These are phyloP conservation scores for Nothura maculosa DNA, from an alignment of 2,797 vertebrate species.

Conservation along the genomic window DNA sequence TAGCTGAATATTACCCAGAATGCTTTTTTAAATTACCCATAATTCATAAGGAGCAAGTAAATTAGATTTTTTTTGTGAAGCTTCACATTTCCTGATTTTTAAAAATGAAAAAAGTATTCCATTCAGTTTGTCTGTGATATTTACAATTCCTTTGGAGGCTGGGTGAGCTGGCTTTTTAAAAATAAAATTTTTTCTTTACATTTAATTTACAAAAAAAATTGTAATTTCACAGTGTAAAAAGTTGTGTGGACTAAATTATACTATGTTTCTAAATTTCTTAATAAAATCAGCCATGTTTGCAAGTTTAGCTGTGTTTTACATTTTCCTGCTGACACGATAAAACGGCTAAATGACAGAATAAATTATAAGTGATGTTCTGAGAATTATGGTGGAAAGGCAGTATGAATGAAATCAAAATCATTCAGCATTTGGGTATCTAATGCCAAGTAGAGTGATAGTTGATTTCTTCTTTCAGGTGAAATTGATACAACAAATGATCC, in stretches of 20 bases:
- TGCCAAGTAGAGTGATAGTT: not conserved
- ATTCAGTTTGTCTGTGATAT: not conserved
- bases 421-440: not conserved
- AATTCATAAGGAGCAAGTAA: not conserved
- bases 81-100: not conserved
- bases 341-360: not conserved
- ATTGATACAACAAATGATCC: not conserved
- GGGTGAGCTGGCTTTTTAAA: not conserved
- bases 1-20: not conserved
- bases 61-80: not conserved
- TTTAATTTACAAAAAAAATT: not conserved
- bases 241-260: not conserved
- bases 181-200: no score
- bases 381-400: not conserved
- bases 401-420: not conserved
- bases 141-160: not conserved
- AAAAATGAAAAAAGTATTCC: not conserved
- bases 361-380: not conserved
- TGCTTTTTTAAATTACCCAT: not conserved
- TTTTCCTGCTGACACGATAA: not conserved
- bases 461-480: not conserved
- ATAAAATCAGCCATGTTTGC: not conserved
- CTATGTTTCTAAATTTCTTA: not conserved
- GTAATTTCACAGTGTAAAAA: not conserved
- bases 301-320: not conserved